Percentiles rank a stretch among this genome's conserved stretches.
phyloP scores from a whole-genome alignment of 2,888 invertebrate genomes.

The Malacosoma neustria region DNA sequence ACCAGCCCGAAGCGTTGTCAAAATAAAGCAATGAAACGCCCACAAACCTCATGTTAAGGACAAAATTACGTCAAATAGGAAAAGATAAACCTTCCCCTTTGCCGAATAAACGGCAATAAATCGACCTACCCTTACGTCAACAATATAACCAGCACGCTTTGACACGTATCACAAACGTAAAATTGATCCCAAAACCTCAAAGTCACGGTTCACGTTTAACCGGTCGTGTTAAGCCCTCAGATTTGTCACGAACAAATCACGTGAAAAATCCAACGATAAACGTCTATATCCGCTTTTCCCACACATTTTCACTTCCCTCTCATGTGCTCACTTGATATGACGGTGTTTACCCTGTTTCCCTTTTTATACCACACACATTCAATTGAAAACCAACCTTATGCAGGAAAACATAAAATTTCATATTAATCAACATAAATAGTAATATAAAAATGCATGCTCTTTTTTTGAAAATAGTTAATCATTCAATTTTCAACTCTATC shows the following conservation, averaged over 20 bases:
- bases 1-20: constrained; percentile 2
- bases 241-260: constrained; percentile 70
- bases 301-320: constrained; percentile 70
- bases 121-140: constrained; percentile 65
- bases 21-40: constrained; percentile 21
- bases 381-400: constrained; percentile 20
- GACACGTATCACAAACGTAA: constrained; percentile 17
- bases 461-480: constrained; percentile 26
- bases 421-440: constrained; percentile 4
- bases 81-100: constrained; percentile 64
- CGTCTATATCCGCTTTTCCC: constrained; percentile 74
- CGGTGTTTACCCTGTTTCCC: constrained; percentile 68
- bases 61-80: constrained; percentile 53
- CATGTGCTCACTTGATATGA: constrained; percentile 75
- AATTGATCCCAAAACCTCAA: constrained; percentile 4
- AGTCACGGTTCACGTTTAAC: constrained; percentile 26
- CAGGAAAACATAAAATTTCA: fast-evolving
- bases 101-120: constrained; percentile 60
- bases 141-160: constrained; percentile 37
- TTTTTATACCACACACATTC: constrained; percentile 20
- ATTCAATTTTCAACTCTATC: not conserved
- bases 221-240: constrained; percentile 51
- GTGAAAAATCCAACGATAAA: constrained; percentile 72
- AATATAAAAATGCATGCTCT: constrained; percentile 47
- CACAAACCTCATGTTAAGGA: constrained; percentile 32